A percentile compares a stretch with the other conserved stretches of the same genome.
phyloP scores from a whole-genome alignment of 2,113 vertebrate species.

The Rhinopomastus cyanomelas region DNA sequence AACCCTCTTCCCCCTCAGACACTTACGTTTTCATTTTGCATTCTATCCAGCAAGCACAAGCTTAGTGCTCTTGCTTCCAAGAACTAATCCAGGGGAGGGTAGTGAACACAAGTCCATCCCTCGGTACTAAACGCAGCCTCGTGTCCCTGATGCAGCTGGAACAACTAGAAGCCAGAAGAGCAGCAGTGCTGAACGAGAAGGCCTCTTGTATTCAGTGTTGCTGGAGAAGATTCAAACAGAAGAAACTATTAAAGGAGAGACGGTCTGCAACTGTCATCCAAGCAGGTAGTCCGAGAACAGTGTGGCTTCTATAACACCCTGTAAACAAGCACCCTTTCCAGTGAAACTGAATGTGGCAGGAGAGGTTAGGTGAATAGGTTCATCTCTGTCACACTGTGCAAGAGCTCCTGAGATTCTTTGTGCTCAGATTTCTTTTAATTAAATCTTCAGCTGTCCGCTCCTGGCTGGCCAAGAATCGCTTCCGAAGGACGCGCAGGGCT shows the following conservation, averaged over 20 bases:
- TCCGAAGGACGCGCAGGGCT: constrained; percentile 79
- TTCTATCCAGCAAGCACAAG: background rate
- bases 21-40: background rate
- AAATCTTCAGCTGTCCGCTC: constrained; percentile 78
- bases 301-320: background rate
- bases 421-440: background rate
- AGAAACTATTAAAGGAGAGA: constrained; percentile 63
- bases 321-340: background rate
- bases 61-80: background rate
- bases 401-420: background rate
- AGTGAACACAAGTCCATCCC: background rate
- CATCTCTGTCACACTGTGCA: background rate
- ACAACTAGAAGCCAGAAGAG: constrained; percentile 82
- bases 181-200: constrained; percentile 74
- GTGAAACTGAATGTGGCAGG: background rate
- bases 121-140: background rate
- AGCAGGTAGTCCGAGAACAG: constrained; percentile 78
- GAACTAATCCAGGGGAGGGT: background rate
- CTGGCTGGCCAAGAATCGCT: constrained; percentile 83
- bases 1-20: background rate
- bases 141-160: constrained; percentile 78
- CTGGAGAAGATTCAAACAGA: constrained; percentile 80
- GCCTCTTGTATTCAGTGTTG: constrained; percentile 87
- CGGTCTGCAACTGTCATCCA: constrained; percentile 84
- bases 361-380: background rate